phyloP scores from a whole-genome alignment of 2,113 vertebrate species.

The Thoracochromis brauschi region DNA sequence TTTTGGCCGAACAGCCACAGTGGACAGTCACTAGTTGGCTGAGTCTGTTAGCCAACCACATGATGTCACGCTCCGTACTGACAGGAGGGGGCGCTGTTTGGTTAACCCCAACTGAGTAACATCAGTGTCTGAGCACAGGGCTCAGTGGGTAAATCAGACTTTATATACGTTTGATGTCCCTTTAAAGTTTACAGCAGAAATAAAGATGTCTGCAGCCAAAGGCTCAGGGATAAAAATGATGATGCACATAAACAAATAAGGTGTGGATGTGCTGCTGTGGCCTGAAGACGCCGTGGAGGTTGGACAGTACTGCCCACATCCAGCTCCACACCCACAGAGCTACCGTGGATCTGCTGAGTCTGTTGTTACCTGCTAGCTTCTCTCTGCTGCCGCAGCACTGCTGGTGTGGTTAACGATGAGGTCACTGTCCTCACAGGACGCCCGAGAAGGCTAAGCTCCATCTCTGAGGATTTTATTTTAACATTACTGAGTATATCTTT shows the following conservation, averaged over 20 bases:
- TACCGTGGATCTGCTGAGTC: background rate
- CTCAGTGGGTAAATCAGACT: background rate
- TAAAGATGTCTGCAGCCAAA: background rate
- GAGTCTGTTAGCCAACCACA: background rate
- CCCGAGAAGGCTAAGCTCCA: background rate
- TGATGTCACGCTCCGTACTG: fast-evolving
- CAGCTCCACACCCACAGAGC: background rate
- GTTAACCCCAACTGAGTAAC: background rate
- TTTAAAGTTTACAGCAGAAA: background rate
- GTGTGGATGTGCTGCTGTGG: background rate
- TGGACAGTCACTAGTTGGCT: fast-evolving
- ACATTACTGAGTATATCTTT: background rate
- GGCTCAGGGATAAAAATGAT: background rate
- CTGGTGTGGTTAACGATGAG: background rate
- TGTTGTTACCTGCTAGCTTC: background rate
- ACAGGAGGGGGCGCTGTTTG: background rate
- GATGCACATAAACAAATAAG: background rate
- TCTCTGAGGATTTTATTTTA: background rate
- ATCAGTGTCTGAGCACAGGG: background rate
- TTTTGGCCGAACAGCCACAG: fast-evolving
- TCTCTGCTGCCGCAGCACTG: background rate
- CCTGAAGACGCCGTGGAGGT: background rate
- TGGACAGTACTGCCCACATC: background rate
- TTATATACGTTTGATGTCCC: background rate
- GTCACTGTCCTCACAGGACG: background rate